phyloP scores from a whole-genome alignment of 2,797 vertebrate species.

The Gila robusta region DNA sequence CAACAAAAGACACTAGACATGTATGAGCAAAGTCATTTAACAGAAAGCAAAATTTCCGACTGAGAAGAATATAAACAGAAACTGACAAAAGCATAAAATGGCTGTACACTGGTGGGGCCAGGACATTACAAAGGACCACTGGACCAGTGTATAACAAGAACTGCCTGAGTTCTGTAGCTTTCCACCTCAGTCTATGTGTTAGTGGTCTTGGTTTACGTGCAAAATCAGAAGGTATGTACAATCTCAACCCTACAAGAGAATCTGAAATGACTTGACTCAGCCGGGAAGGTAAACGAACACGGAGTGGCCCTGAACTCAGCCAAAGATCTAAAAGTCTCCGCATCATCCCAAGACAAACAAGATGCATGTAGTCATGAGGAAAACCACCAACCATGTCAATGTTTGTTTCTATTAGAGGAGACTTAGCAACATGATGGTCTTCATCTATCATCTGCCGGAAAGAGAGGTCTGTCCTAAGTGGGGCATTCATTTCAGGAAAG shows the following conservation, averaged over 20 bases:
- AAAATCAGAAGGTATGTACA: conserved; percentile 9
- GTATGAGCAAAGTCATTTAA: neutral
- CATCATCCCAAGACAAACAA: too few species aligned
- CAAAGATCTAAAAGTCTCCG: neutral
- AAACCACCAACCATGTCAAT: too few species aligned
- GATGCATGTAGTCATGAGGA: too few species aligned
- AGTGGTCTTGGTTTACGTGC: conserved; percentile 13
- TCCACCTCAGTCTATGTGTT: neutral
- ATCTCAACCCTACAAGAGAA: conserved; percentile 1
- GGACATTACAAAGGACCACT: neutral
- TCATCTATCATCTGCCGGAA: neutral
- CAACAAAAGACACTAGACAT: conserved; percentile 7
- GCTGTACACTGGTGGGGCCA: conserved; percentile 2
- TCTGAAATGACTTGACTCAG: neutral
- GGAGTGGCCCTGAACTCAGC: conserved; percentile 1
- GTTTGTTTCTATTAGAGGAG: too few species aligned
- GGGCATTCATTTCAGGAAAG: conserved; percentile 3
- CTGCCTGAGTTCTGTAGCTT: conserved; percentile 9
- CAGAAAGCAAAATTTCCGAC: neutral
- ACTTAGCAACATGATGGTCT: too few species aligned
- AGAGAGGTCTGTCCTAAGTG: neutral
- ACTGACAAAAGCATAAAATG: conserved; percentile 13
- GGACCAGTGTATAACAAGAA: neutral
- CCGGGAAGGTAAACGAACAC: neutral
- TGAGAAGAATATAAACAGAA: neutral